Base-by-base conservation (phyloP, 2,113 vertebrate species). In the Ameiurus melas region DNA sequence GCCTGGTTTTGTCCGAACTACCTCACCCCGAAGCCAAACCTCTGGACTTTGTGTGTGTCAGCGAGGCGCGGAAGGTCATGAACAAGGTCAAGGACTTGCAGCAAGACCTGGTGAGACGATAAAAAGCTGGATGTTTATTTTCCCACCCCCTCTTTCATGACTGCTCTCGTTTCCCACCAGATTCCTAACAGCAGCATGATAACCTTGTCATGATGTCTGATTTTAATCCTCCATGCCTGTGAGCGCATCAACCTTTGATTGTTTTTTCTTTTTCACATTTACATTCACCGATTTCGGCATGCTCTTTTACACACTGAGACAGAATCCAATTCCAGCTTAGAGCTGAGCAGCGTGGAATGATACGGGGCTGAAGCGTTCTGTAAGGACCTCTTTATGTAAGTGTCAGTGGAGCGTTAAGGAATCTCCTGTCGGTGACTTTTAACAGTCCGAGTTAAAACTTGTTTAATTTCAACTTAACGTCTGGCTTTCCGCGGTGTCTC, bases 41-140 rank as follows among this genome's bases (percentile, higher is more conserved):
- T 2, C 83, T 89, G 57, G 92, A 91, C 27, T 95, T 95, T 94
- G 91, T 95, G 85, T 95, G 95, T 82, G 89, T 90, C 83, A 91
- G 84, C 88, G 85, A 89, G 1, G 89, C 91, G 84, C 93, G 94
- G 88, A 92, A 90, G 88, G 89, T 86, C 70, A 86, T 94, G 90
- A 94, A 94, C 87, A 93, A 92, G 87, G 92, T 92, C 27, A 81
- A 91, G 68, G 91, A 93, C 30, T 87, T 95, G 84, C 68, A 93
- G 82, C 85, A 66, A 14, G 83, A 89, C 57, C 58, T 93, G 94
- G 95, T 95, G 86, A 94, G 93, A 53, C 47, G n/a, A 55, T 10
- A 5, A 22, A 36, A 60, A 12, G 2, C 14, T 12, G 14, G 2
- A 8, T 33, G 20, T 57, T 53, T 20, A 20, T 57, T 51, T 19